A percentile compares a stretch with the other conserved stretches of the same genome.
Evolutionary conservation across 2,113 vertebrate species (phyloP).

Genomic region (Chaetodon trifascialis): DNA sequence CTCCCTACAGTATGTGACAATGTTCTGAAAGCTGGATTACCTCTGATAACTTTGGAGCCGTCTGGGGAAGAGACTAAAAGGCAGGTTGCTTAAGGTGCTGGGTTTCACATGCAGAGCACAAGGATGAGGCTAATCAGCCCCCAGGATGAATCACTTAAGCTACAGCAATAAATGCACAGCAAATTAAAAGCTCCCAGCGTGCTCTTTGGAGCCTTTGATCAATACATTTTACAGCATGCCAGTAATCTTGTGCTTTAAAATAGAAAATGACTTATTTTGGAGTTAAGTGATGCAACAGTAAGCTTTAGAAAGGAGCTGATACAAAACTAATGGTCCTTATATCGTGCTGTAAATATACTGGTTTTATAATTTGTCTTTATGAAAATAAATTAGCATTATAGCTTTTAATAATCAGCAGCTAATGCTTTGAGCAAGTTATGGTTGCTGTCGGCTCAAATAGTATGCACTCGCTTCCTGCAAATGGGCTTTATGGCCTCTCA

Average conservation of each 20-base stretch:
- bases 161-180: conserved; percentile 72
- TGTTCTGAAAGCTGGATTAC: conserved; percentile 66
- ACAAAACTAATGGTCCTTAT: conserved; percentile 36
- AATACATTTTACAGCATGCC: conserved; percentile 70
- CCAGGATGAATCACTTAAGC: conserved; percentile 71
- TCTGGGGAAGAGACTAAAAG: conserved; percentile 60
- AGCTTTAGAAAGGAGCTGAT: background rate
- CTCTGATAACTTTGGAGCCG: conserved; percentile 56
- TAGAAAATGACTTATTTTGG: conserved; percentile 42
- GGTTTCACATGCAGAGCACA: conserved; percentile 44
- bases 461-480: background rate
- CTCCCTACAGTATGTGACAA: conserved; percentile 38
- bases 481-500: conserved; percentile 22
- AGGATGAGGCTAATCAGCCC: conserved; percentile 71
- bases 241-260: conserved; percentile 64
- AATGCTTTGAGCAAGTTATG: conserved; percentile 26
- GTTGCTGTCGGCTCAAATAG: conserved; percentile 19
- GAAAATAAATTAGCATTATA: conserved; percentile 45
- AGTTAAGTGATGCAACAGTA: conserved; percentile 23
- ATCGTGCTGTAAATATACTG: conserved; percentile 22
- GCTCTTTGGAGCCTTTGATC: conserved; percentile 57
- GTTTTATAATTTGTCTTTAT: conserved; percentile 31
- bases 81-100: conserved; percentile 59
- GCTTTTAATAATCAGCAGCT: conserved; percentile 40
- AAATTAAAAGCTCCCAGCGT: conserved; percentile 76